Conservation (phyloP, 1,140 invertebrate species). For the Pollicipes pollicipes region DNA sequence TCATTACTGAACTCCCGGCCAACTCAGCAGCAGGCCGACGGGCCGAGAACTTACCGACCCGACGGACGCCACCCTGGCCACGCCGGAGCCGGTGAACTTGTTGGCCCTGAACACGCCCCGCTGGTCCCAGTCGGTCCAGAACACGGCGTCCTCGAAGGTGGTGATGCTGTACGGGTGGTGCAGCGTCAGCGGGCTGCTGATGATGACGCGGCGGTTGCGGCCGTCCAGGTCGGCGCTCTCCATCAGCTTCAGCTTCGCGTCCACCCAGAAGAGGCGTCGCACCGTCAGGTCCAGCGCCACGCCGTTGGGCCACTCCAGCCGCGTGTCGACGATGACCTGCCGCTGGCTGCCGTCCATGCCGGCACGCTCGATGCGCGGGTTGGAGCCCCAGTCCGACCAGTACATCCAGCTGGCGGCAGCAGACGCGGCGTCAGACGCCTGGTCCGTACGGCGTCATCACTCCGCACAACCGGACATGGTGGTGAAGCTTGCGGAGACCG, state of each 20-base stretch:
- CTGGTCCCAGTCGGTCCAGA: conserved; percentile 34
- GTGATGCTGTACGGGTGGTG: conserved; percentile 35
- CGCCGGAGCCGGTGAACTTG: conserved; percentile 49
- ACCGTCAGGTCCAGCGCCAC: conserved; percentile 32
- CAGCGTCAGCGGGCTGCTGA: conserved; percentile 27
- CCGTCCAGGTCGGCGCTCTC: conserved; percentile 31
- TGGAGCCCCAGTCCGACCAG: conserved; percentile 85
- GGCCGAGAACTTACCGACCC: conserved; percentile 25
- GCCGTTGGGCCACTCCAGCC: conserved; percentile 35
- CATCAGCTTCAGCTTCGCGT: conserved; percentile 23
- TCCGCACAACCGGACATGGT: too few relatives aligned
- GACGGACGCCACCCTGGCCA: not conserved
- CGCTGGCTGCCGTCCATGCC: conserved; percentile 30
- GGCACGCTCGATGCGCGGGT: conserved; percentile 34
- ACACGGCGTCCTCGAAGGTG: conserved; percentile 35
- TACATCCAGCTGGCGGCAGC: conserved; percentile 56
- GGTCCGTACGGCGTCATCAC: too few relatives aligned
- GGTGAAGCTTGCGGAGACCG: too few relatives aligned
- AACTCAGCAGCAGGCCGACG: conserved; percentile 26
- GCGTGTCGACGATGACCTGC: conserved; percentile 20
- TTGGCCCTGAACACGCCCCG: conserved; percentile 52
- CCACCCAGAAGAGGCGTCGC: conserved; percentile 33
- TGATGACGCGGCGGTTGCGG: conserved; percentile 45
- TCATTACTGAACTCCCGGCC: not conserved
- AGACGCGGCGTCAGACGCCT: too few relatives aligned